phyloP scores from a whole-genome alignment of 2,113 vertebrate species.

The Microcebus tavaratra region DNA sequence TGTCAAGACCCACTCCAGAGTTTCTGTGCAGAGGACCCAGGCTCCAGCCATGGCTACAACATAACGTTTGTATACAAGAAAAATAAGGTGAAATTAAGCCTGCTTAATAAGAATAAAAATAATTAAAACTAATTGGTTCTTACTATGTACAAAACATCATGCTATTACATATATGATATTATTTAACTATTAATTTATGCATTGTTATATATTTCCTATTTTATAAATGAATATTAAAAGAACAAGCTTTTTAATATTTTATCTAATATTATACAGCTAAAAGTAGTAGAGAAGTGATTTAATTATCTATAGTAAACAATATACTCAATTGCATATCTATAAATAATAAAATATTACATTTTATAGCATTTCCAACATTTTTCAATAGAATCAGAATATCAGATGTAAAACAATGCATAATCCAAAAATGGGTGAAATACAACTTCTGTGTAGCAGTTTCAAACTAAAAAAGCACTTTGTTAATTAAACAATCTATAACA shows the following conservation, averaged over 20 bases:
- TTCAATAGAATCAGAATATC: background rate
- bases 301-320: background rate
- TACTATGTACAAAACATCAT: background rate
- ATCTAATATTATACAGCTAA: background rate
- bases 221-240: background rate
- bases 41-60: too few relatives aligned
- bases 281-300: background rate
- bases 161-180: background rate
- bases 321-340: background rate
- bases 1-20: too few relatives aligned
- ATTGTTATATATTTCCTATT: background rate
- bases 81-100: too few relatives aligned
- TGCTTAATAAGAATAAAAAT: background rate
- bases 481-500: background rate
- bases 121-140: background rate
- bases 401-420: background rate
- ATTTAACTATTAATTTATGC: background rate
- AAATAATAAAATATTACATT: background rate
- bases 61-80: too few relatives aligned
- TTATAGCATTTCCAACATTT: background rate
- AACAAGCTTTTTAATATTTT: background rate
- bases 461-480: background rate
- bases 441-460: background rate
- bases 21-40: too few relatives aligned
- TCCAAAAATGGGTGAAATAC: background rate